phyloP scores from a whole-genome alignment of 1,140 invertebrate genomes.

The Antheraea pernyi region DNA sequence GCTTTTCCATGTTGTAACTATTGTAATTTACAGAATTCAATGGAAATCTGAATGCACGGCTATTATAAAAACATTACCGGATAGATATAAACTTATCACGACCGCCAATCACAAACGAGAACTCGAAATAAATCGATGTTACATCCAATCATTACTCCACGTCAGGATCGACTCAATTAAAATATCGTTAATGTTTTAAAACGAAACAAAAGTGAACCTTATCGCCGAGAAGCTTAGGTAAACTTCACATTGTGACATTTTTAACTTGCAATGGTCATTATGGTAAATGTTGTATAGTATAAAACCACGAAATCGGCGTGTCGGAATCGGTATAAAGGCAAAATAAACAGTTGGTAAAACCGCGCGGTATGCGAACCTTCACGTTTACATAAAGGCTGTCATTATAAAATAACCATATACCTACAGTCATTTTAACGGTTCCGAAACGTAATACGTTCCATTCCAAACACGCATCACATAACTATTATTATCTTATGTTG shows the following conservation, averaged over 20 bases:
- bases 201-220: slow-evolving; percentile 57
- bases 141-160: slow-evolving; percentile 78
- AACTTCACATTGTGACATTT: slow-evolving; percentile 37
- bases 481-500: no score
- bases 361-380: slow-evolving; percentile 18
- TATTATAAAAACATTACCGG: slow-evolving; percentile 59
- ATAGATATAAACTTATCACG: slow-evolving; percentile 75
- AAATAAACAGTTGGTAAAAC: slow-evolving; percentile 73
- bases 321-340: slow-evolving; percentile 74
- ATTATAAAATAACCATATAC: slow-evolving; percentile 17
- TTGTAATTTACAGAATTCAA: slow-evolving; percentile 27
- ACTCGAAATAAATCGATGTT: slow-evolving; percentile 78
- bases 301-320: slow-evolving; percentile 76
- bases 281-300: slow-evolving; percentile 74
- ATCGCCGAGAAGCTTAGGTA: slow-evolving; percentile 32
- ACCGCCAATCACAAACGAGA: slow-evolving; percentile 77
- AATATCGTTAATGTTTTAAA: slow-evolving; percentile 74
- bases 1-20: not conserved
- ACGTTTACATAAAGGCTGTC: slow-evolving; percentile 33
- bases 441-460: not conserved
- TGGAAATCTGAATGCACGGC: slow-evolving; percentile 31
- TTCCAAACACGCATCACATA: no score
- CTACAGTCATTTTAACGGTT: not conserved
- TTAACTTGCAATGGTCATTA: slow-evolving; percentile 74
- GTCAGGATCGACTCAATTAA: slow-evolving; percentile 78